Base-by-base conservation (phyloP, 2,113 vertebrate species). In the Noctilio leporinus region DNA sequence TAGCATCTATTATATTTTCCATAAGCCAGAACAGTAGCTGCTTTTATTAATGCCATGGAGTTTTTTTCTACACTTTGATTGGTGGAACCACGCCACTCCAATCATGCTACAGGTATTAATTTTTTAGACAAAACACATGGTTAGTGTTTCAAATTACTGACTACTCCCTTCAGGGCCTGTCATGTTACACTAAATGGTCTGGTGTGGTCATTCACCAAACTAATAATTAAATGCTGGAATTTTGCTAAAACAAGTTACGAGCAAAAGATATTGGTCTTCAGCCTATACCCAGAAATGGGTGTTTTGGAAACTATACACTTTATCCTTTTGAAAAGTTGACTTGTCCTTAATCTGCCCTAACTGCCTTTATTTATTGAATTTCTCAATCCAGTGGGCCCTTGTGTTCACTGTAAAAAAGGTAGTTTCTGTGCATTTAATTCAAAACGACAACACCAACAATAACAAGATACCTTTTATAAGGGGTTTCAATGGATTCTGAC, bases 191-290 rank as follows among this genome's bases (percentile, higher is more conserved):
- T 96, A 90, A 97, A 97, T 89, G 81, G 90, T 64, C 94, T 96
- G 93, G 86, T 95, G 95, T 96, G 96, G 97, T 97, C 96, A 93
- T 93, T 96, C 95, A 96, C 94, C 97, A 96, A 98, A 95, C 96
- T 96, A 96, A 96, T 97, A 97, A 98, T 98, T 98, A 98, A 97
- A 97, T 92, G 69, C 90, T 98, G 96, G 96, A 95, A 97, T 96
- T 97, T 94, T 97, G 96, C 97, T 98, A 97, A 98, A 97, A 93
- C 92, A 97, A 97, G 94, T 97, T 95, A 93, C 28, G 92, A 95
- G 93, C 75, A 91, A 96, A 97, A 96, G 96, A 95, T 96, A 97
- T 69, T 95, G 86, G 95, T 95, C 82, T 76, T 96, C 69, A 95
- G 95, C 83, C 93, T 97, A 96, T 96, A 97, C 88, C 78, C 89